These are phyloP conservation scores for Bombycilla garrulus DNA, from an alignment of 2,113 vertebrate genomes.

Conservation along the genomic window DNA sequence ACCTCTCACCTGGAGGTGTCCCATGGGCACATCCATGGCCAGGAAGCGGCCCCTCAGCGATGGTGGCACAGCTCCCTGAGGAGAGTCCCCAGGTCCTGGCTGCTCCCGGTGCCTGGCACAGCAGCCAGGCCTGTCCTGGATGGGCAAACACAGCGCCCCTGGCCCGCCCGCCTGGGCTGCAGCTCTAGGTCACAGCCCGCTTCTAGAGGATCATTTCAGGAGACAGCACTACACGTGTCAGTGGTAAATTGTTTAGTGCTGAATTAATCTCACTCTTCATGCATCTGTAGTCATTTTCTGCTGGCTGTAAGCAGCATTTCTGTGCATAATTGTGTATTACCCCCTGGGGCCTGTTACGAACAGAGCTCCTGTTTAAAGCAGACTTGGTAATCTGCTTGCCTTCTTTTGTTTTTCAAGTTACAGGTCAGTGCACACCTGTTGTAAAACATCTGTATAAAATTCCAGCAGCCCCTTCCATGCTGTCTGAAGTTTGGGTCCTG, in stretches of 20 bases:
- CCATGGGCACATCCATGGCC: too few species aligned
- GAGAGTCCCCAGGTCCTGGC: neutral
- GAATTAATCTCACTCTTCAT: neutral
- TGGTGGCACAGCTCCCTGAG: neutral
- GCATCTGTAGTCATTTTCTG: constrained; percentile 1
- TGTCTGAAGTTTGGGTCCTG: neutral
- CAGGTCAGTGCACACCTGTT: neutral
- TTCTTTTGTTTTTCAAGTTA: neutral
- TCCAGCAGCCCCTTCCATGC: neutral
- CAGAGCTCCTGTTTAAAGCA: neutral
- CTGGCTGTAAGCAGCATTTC: neutral
- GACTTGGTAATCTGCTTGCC: neutral
- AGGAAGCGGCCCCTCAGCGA: neutral
- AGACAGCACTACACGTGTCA: neutral
- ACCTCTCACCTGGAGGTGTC: neutral
- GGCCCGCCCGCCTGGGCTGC: neutral
- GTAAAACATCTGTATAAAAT: neutral
- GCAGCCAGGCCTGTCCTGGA: too few species aligned
- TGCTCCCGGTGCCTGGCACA: fast-evolving
- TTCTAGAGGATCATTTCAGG: neutral
- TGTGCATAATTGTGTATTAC: neutral
- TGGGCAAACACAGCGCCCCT: too few species aligned
- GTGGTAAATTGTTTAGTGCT: neutral
- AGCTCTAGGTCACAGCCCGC: neutral
- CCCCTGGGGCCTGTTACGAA: neutral